phyloP scores from a whole-genome alignment of 53 echinoderm and acorn worm genomes.

The Echinometra lucunter region DNA sequence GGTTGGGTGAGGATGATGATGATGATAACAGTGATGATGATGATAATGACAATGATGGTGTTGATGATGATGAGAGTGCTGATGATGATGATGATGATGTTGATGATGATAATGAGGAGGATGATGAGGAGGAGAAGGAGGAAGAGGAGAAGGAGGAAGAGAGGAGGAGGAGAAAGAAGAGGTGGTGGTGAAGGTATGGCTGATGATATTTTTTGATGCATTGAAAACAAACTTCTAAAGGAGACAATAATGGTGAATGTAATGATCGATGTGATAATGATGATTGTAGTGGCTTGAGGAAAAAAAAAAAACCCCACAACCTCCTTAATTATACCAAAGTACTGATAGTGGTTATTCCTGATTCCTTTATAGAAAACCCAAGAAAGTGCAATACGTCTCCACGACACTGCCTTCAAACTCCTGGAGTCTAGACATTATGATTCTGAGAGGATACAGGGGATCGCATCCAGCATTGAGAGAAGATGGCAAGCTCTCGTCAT shows the following conservation, averaged over 20 bases:
- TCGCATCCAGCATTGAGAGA: constrained; percentile 75
- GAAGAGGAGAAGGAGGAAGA: neutral
- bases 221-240: neutral
- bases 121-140: neutral
- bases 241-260: neutral
- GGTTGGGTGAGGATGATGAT: neutral
- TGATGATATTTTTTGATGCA: neutral
- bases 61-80: neutral
- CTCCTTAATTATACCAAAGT: neutral
- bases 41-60: neutral
- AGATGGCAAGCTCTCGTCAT: constrained; percentile 95
- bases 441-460: constrained; percentile 85
- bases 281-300: neutral
- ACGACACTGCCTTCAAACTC: constrained; percentile 91
- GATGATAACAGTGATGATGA: neutral
- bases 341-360: neutral
- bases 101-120: neutral
- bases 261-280: neutral
- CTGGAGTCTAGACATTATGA: constrained; percentile 92
- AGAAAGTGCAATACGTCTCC: constrained; percentile 99
- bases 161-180: constrained; percentile 56
- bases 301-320: neutral
- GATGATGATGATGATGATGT: neutral
- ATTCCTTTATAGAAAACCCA: constrained; percentile 81
- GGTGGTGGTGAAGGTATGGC: constrained; percentile 57